Conservation (phyloP, 1,140 invertebrate genomes). For the Rhagoletis zephyria region DNA sequence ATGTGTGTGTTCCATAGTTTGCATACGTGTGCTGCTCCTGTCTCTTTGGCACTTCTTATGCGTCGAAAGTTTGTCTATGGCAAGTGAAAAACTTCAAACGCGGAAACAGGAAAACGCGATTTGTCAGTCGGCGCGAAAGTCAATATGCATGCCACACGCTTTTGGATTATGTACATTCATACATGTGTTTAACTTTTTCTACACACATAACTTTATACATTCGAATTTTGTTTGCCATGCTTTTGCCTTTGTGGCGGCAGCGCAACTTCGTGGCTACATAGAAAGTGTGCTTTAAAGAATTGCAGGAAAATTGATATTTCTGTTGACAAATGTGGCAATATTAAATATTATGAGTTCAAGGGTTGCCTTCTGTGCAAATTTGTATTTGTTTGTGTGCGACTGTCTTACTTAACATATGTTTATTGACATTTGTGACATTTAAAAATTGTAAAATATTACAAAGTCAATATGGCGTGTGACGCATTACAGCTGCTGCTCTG, state of each 20-base stretch:
- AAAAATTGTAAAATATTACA: constrained; percentile 45
- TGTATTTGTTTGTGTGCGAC: neutral
- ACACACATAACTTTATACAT: neutral
- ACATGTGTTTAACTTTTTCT: neutral
- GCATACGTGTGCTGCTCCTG: neutral
- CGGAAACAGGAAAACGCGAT: constrained; percentile 52
- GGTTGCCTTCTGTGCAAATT: neutral
- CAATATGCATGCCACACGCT: constrained; percentile 42
- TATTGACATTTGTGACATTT: constrained; percentile 36
- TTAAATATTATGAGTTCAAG: constrained; percentile 32
- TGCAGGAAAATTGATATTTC: constrained; percentile 42
- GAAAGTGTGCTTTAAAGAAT: constrained; percentile 23
- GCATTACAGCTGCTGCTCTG: neutral
- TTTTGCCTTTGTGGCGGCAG: neutral
- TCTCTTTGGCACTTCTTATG: constrained; percentile 8
- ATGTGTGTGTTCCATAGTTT: neutral
- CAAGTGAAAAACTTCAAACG: constrained; percentile 51
- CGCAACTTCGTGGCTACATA: constrained; percentile 3
- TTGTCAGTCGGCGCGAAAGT: constrained; percentile 50
- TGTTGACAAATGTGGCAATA: constrained; percentile 49
- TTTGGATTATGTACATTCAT: neutral
- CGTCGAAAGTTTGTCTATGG: constrained; percentile 41
- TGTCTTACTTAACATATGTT: neutral
- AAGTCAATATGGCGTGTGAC: constrained; percentile 43
- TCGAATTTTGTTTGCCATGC: neutral